Evolutionary conservation across 30 jellyfish, hydroid and myxozoan species (phyloP).

Genomic region (Mastigias papua): DNA sequence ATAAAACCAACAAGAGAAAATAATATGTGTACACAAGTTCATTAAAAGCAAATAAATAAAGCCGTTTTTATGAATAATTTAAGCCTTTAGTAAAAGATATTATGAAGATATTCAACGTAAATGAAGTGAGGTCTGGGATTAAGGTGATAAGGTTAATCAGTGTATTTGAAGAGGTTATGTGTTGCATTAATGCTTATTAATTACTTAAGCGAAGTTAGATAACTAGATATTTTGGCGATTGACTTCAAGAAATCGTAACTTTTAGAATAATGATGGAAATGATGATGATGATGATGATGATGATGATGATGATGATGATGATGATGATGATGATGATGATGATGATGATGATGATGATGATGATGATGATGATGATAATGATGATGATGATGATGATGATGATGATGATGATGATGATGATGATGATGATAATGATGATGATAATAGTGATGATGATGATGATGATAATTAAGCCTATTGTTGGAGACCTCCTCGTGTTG

Average conservation of each 20-base stretch:
- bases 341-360: not conserved
- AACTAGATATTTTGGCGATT: not conserved
- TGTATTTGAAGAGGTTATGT: not conserved
- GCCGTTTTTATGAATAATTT: not conserved
- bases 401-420: not conserved
- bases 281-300: not conserved
- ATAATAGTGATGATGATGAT: not conserved
- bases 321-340: not conserved
- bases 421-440: not conserved
- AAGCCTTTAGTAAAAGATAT: not conserved
- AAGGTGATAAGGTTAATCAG: not conserved
- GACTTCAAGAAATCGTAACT: not conserved
- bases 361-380: not conserved
- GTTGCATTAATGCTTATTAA: not conserved
- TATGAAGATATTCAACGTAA: not conserved
- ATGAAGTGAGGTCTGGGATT: not conserved
- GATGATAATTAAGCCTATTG: not conserved
- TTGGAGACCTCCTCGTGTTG: not conserved
- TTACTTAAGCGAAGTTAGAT: not conserved
- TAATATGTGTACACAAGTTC: not conserved
- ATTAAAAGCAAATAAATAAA: constrained; percentile 4
- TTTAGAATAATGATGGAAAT: not conserved
- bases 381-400: not conserved
- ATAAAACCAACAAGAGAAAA: not conserved
- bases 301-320: not conserved